Percentiles rank a stretch among this genome's conserved stretches.
Conservation (phyloP, 2,113 vertebrate species). For the Eulemur rufifrons region DNA sequence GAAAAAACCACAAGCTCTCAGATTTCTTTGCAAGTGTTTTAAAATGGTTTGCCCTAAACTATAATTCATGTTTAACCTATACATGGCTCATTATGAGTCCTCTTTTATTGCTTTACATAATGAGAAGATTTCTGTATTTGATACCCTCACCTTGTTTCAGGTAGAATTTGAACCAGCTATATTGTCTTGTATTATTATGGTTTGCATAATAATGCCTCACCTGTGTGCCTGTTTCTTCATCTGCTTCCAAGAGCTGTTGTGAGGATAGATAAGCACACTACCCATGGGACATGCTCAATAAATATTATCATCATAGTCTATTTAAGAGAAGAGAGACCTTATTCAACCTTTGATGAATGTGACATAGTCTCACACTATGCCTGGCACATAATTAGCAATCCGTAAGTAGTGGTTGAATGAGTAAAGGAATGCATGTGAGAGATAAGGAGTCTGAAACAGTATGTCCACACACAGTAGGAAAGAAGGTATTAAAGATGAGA, state of each 20-base stretch:
- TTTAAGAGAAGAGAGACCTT: background rate
- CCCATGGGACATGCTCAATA: background rate
- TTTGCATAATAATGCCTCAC: background rate
- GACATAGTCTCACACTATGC: background rate
- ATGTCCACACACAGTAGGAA: background rate
- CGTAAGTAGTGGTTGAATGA: background rate
- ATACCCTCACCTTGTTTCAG: background rate
- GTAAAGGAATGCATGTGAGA: background rate
- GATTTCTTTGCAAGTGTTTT: slow-evolving; percentile 3
- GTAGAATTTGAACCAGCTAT: background rate
- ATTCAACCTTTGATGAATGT: background rate
- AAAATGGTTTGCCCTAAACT: background rate
- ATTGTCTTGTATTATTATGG: background rate
- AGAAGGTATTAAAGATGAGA: background rate
- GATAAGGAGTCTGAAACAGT: background rate
- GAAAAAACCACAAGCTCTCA: background rate
- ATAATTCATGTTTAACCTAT: background rate
- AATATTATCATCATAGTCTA: background rate
- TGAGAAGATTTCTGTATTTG: background rate
- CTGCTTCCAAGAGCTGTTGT: background rate
- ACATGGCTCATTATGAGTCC: background rate
- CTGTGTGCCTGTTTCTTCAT: background rate
- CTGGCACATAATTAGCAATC: background rate
- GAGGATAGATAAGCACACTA: background rate
- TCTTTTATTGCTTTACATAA: background rate